Evolutionary conservation across 2,888 invertebrate species (phyloP), one percentile per base, ranked within the genome.

Genomic region (Latrodectus hesperus): DNA sequence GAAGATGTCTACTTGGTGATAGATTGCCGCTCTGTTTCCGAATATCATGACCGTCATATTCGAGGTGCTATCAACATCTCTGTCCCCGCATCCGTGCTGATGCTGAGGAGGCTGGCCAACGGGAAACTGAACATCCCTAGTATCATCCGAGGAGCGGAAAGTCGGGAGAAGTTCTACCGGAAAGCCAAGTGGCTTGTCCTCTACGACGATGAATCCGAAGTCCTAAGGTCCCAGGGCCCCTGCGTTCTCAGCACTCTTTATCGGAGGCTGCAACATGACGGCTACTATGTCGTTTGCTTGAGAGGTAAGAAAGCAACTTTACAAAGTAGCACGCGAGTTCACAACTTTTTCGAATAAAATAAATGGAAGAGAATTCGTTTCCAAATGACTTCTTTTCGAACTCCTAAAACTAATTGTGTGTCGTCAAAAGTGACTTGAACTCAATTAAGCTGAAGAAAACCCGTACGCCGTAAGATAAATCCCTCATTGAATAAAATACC

Each of bases 31-130:
- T 95, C 96, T 91, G 96, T 96, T 82, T 95, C 95, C 91, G 97
- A 98, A 91, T 98, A 95, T 93, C 94, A 95, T 76, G 95, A 95
- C 91, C 95, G 95, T 90, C 98, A 97, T 92, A 96, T 98, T 91
- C 94, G 96, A 91, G 96, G 96, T 90, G 96, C 98, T 84, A 96
- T 98, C 80, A 97, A 97, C 92, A 95, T 98, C 91, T 96, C 96
- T 89, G 96, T 98, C 92, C 98, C 98, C 76, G 96, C 96, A 92
- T 89, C 89, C 1, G 76, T 76, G 0, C 96, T 98, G 90, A 97
- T 98, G 96, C 93, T 98, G 91, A 94, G 98, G 81, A 94, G 98
- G 85, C 93, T 98, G 91, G 96, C 97, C 72, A 96, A 96, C 88
- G 98, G 98, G 71, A 98, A 97, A 93, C 96, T 98, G 91, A 96